Evolutionary conservation across 2,113 vertebrate species (phyloP).

Genomic region (Myxocyprinus asiaticus): DNA sequence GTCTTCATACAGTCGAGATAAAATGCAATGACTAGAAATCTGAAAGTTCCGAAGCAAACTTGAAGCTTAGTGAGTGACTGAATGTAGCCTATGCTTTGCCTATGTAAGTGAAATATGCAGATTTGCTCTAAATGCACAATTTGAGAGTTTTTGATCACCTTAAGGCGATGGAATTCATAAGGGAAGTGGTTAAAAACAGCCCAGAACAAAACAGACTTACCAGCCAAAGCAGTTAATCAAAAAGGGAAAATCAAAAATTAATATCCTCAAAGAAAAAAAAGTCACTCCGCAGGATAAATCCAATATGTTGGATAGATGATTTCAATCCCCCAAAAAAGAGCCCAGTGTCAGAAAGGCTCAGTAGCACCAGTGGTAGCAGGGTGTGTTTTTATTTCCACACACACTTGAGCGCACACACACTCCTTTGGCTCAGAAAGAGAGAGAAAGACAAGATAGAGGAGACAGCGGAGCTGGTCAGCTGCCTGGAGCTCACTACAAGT

Average conservation of each 20-base stretch:
- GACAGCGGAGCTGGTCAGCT: slow-evolving; percentile 66
- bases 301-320: slow-evolving; percentile 67
- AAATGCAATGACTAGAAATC: neutral
- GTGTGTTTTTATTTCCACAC: slow-evolving; percentile 70
- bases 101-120: neutral
- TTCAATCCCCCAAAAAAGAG: slow-evolving; percentile 66
- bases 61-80: neutral
- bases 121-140: neutral
- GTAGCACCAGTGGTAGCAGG: slow-evolving; percentile 56
- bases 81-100: neutral
- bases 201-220: slow-evolving; percentile 79
- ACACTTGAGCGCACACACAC: slow-evolving; percentile 60
- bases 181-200: slow-evolving; percentile 54
- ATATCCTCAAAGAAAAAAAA: slow-evolving; percentile 71
- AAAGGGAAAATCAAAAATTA: slow-evolving; percentile 63
- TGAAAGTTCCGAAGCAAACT: neutral
- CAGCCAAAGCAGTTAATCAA: slow-evolving; percentile 69
- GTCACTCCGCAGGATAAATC: slow-evolving; percentile 75
- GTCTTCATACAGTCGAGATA: neutral
- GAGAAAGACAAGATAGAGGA: slow-evolving; percentile 29
- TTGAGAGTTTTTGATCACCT: slow-evolving; percentile 12
- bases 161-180: slow-evolving; percentile 42
- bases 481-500: slow-evolving; percentile 85
- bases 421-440: slow-evolving; percentile 65
- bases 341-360: slow-evolving; percentile 53